Evolutionary conservation across 2,797 vertebrate species (phyloP), one percentile per base, ranked within the genome.

Genomic region (Trachops cirrhosus): DNA sequence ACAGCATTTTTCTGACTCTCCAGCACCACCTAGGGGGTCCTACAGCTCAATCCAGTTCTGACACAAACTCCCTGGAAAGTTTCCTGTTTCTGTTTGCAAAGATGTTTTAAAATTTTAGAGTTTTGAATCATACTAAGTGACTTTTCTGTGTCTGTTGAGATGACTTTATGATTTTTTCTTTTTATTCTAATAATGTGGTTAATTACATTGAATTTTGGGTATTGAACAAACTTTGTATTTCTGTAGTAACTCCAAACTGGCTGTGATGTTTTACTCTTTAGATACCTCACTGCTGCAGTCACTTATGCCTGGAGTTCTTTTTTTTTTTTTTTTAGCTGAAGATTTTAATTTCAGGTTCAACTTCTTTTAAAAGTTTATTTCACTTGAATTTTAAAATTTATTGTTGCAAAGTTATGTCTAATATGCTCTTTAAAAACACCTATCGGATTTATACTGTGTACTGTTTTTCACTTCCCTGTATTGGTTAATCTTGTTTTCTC

Each of bases 331-430:
- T 89, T 91, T 67, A 71, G 34, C 21, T 70, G 41, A 48, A 67
- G 50, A 82, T 94, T 90, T 77, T 77, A 41, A 48, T 74, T 93
- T 88, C 16, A 44, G 6, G 34, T 50, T 57, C 26, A 39, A 41
- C 32, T 84, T 89, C 37, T 80, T 62, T 73, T 74, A 34, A 79
- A 93, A 83, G n/a, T 57, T 83, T 15, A 79, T 74, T 71, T 94
- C 37, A 82, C 34, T 87, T 62, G 54, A 83, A 90, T 92, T 86
- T 86, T 32, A 68, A 80, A 94, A 48, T 50, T 75, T 89, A 50
- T 59, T 71, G 39, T 22, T 18, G 0, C 34, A 41, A 92, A 74
- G 3, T 46, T 50, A 18, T 75, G 77, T 22, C 37, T 84, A 74
- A 19, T 52, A n/a, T 78, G 21, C 6, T 52, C 32, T 86, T 89